A percentile compares a stretch with the other conserved stretches of the same genome.
Conservation (phyloP, 2,797 vertebrate species). For the Thaleichthys pacificus region DNA sequence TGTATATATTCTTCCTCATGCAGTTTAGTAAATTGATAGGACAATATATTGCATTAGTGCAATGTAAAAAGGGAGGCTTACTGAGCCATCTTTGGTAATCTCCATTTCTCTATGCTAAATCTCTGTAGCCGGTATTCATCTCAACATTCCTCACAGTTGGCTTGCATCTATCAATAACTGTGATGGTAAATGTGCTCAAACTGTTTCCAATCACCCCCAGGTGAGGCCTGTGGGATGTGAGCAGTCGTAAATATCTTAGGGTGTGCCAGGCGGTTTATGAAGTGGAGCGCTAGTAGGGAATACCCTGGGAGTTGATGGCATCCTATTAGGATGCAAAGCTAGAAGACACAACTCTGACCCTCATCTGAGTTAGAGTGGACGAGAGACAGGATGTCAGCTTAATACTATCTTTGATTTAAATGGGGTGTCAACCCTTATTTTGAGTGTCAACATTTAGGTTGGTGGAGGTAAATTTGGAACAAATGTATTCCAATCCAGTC, state of each 20-base stretch:
- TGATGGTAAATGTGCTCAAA: constrained; percentile 38
- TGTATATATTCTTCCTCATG: background rate
- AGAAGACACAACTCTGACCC: constrained; percentile 22
- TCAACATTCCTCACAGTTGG: constrained; percentile 30
- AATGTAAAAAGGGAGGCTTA: background rate
- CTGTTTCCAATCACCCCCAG: constrained; percentile 30
- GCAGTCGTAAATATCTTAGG: constrained; percentile 22
- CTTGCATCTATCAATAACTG: constrained; percentile 35
- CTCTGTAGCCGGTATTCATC: constrained; percentile 28
- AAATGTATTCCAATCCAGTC: background rate
- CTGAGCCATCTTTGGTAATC: constrained; percentile 35
- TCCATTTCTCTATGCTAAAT: constrained; percentile 35
- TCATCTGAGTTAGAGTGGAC: background rate
- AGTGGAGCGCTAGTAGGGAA: constrained; percentile 21
- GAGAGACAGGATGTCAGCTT: constrained; percentile 15
- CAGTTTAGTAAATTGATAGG: constrained; percentile 15
- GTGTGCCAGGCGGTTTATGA: constrained; percentile 18
- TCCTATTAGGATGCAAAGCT: constrained; percentile 5
- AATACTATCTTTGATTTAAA: constrained; percentile 28
- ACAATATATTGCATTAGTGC: constrained; percentile 41
- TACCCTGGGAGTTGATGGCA: constrained; percentile 21
- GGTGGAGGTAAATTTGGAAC: background rate
- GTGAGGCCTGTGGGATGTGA: constrained; percentile 22
- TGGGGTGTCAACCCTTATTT: constrained; percentile 22
- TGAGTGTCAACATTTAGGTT: constrained; percentile 7